Evolutionary conservation across 2,888 invertebrate genomes (phyloP), one percentile per base, ranked within the genome.

Genomic region (Apodemia zela): DNA sequence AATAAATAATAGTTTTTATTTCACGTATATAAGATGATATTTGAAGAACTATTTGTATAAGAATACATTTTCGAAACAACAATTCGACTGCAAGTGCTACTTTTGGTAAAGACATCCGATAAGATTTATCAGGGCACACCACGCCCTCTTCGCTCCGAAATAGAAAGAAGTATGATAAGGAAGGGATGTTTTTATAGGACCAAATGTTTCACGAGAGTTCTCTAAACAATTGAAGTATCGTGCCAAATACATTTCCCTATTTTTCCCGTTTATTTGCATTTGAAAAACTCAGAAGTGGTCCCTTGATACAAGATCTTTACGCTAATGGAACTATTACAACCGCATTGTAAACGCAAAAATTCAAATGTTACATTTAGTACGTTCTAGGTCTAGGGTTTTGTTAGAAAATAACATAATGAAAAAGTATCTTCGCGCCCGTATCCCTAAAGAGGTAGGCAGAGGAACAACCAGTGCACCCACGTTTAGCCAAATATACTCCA

Each of bases 181-280:
- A 62, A 62, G 62, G 65, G 59, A 59, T 65, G 54, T 65, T 65
- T 65, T 62, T 65, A 45, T 59, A 60, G 65, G 62, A 60, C 38
- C 54, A 62, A 62, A 60, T 35, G 51, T 64, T 64, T 64, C 49
- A 17, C 49, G 38, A 64, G 59, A 49, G 47, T 49, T 47, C 38
- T 60, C 35, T 25, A 60, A 54, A 54, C 51, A 54, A 54, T 21
- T 54, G 51, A 54, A 54, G 51, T 13, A 21, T 25, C 51, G 51
- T 6, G 21, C 51, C 18, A 54, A 18, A 21, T 54, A 54, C 8
- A 54, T 25, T 54, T 54, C 18, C 17, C 18, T 49, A 49, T 11
- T 49, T 49, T 42, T 42, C 15, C 42, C 42, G 42, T 42, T 42
- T 42, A 42, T 42, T 42, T 42, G 42, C 42, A 42, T 42, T 42